Base-by-base conservation (phyloP, 2,888 invertebrate genomes). In the Hyposoter didymator region DNA sequence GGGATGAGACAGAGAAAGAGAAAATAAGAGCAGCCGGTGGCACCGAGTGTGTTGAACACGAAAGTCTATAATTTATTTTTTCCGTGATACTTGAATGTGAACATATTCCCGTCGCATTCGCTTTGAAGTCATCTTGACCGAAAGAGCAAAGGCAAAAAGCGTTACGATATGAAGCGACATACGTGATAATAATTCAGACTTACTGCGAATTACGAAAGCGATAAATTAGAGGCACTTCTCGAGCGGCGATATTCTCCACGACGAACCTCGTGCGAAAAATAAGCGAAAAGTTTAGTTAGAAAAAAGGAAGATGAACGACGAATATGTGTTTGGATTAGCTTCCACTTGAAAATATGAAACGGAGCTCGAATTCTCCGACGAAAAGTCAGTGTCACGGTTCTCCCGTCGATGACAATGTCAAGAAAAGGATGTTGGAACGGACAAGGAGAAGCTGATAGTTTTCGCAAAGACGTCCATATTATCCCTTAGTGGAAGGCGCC, bases 401-500 rank as follows among this genome's bases (percentile, higher is more conserved):
- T 55, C 8, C 19, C 1, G 28, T 59, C 28, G 59, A 59, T 59
- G 59, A 59, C 2, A 55, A 55, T 55, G 55, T 55, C 55, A 55
- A 22, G 12, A 6, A 47, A 47, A 69, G 69, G 10, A 32, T 14
- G 49, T n/a, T 5, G 28, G 47, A 45, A 49, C 43, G 73, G 62
- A 81, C 35, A 12, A 76, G 73, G 69, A 67, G 52, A 14, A 17
- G 70, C 39, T 49, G 47, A 47, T 47, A 75, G 39, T 73, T 76
- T 75, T 80, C 66, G 55, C 70, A 45, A 70, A 67, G 70, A 67
- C 52, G 66, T 62, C 28, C 32, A 62, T 75, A n/a, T 80, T 80
- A 80, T 82, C 47, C 73, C 72, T 67, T 74, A 76, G 84, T 72
- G 47, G 35, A 81, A 75, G 59, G 39, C 39, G 39, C 35, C 73